Conservation (phyloP, 2,888 invertebrate genomes). For the Torymus texanus region DNA sequence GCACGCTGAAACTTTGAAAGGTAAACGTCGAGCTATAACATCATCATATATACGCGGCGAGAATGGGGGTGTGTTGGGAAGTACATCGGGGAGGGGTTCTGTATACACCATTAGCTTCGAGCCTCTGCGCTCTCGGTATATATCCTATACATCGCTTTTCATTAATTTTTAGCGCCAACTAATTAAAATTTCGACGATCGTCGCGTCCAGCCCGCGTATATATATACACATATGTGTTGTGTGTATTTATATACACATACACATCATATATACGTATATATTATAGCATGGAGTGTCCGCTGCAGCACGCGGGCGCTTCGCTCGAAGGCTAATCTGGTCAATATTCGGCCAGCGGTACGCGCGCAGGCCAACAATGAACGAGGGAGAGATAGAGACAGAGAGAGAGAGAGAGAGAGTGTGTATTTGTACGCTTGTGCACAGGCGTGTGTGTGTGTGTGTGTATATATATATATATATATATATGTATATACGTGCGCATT, state of each 20-base stretch:
- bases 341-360: conserved; percentile 12
- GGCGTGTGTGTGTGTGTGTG: too few relatives aligned
- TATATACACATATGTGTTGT: too few relatives aligned
- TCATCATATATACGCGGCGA: neutral
- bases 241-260: too few relatives aligned
- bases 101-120: conserved; percentile 25
- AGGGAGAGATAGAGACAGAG: conserved; percentile 18
- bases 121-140: too few relatives aligned
- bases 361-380: conserved; percentile 2
- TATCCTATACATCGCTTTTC: neutral
- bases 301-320: neutral
- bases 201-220: neutral
- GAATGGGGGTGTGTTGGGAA: too few relatives aligned
- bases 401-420: too few relatives aligned
- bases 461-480: too few relatives aligned
- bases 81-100: too few relatives aligned
- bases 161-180: conserved; percentile 44
- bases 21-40: conserved; percentile 35
- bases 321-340: conserved; percentile 19
- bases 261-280: too few relatives aligned
- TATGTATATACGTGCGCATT: too few relatives aligned
- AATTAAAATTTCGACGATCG: conserved; percentile 51
- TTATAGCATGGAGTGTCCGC: too few relatives aligned
- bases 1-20: conserved; percentile 43
- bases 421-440: too few relatives aligned